These are phyloP conservation scores for Coregonus suidteri DNA, from an alignment of 2,797 vertebrate genomes.

Conservation along the genomic window DNA sequence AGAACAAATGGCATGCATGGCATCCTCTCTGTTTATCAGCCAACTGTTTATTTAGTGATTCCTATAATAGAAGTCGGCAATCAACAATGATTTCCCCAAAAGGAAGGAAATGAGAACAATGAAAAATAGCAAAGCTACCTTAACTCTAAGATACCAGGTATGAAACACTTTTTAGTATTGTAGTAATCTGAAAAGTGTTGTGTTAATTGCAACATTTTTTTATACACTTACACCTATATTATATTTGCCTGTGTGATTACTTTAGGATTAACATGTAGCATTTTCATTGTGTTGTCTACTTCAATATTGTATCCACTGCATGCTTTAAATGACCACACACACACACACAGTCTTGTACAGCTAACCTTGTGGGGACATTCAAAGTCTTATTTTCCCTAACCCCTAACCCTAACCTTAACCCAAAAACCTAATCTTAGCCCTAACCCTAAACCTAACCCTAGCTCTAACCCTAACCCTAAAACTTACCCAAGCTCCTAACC, in stretches of 20 bases:
- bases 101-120: conserved; percentile 74
- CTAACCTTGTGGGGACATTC: too few relatives aligned
- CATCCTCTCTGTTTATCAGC: conserved; percentile 40
- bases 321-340: conserved; percentile 8
- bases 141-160: conserved; percentile 1
- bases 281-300: not conserved
- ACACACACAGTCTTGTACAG: not conserved
- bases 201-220: not conserved
- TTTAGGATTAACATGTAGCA: too few relatives aligned
- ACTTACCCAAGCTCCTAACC: too few relatives aligned
- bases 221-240: not conserved
- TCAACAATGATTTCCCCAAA: conserved; percentile 57
- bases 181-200: conserved; percentile 30
- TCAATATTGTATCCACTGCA: not conserved
- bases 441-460: too few relatives aligned
- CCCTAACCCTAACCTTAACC: too few relatives aligned
- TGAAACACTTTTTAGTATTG: conserved; percentile 19
- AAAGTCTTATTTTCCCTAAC: too few relatives aligned
- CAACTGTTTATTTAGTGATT: conserved; percentile 25
- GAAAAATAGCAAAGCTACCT: conserved; percentile 28
- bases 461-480: too few relatives aligned
- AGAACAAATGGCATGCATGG: conserved; percentile 5
- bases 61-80: conserved; percentile 60
- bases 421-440: too few relatives aligned
- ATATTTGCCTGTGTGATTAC: not conserved